Conservation (phyloP, 2,888 invertebrate genomes). For the Cosmia trapezina region DNA sequence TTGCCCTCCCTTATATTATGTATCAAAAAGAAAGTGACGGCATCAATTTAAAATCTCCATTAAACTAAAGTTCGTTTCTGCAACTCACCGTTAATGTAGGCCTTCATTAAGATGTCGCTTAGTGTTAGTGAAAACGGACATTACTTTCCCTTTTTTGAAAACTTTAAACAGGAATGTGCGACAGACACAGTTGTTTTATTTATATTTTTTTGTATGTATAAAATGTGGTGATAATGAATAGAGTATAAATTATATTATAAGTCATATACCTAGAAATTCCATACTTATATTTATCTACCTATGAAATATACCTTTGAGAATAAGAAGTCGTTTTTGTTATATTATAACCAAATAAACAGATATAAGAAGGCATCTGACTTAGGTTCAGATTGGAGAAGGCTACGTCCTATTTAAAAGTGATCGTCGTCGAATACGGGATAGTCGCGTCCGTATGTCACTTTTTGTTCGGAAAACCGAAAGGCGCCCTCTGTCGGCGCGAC, state of each 20-base stretch:
- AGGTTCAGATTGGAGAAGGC: neutral
- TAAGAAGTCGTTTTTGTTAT: conserved; percentile 22
- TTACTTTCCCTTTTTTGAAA: neutral
- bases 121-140: neutral
- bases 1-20: too few species aligned
- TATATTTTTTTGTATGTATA: neutral
- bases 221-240: conserved; percentile 34
- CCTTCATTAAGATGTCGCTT: neutral
- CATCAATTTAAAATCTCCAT: too few species aligned
- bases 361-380: neutral
- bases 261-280: conserved; percentile 45
- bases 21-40: too few species aligned
- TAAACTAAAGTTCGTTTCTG: too few species aligned
- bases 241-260: conserved; percentile 12
- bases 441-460: too few species aligned
- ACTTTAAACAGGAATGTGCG: neutral
- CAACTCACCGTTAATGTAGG: neutral
- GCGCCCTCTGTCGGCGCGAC: too few species aligned
- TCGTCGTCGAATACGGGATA: too few species aligned
- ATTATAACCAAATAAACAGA: neutral
- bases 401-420: too few species aligned
- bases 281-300: conserved; percentile 36
- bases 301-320: conserved; percentile 40
- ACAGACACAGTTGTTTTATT: neutral
- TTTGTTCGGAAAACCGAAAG: too few species aligned